Conservation (phyloP, 92 coral and sea anemone genomes). For the Phymanthus crucifer region DNA sequence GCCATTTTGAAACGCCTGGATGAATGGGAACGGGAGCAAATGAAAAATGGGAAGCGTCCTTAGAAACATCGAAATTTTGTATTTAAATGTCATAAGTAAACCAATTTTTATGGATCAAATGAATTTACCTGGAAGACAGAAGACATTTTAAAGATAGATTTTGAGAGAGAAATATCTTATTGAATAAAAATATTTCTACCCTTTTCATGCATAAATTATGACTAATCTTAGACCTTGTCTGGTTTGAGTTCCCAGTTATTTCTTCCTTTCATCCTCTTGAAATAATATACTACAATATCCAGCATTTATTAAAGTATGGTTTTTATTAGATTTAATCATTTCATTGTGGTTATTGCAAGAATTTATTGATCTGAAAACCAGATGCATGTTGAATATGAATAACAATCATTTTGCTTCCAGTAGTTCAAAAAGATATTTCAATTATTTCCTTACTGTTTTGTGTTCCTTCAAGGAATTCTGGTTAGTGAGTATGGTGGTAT, state of each 20-base stretch:
- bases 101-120: background rate
- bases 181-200: background rate
- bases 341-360: too few relatives aligned
- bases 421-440: too few relatives aligned
- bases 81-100: background rate
- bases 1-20: slow-evolving; percentile 41
- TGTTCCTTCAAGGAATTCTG: too few relatives aligned
- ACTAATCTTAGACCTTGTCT: background rate
- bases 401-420: too few relatives aligned
- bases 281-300: background rate
- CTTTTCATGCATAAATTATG: slow-evolving; percentile 11
- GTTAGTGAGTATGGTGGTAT: too few relatives aligned
- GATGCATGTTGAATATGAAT: too few relatives aligned
- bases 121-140: background rate
- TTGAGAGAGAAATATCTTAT: background rate
- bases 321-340: background rate
- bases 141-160: background rate
- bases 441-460: too few relatives aligned
- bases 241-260: background rate
- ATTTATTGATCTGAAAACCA: too few relatives aligned
- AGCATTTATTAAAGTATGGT: background rate
- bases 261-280: background rate
- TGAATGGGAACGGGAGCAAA: slow-evolving; percentile 32
- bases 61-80: slow-evolving; percentile 26
- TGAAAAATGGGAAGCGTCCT: slow-evolving; percentile 51